Evolutionary conservation across 2,797 vertebrate species (phyloP), one percentile per base, ranked within the genome.

Genomic region (Acropternis orthonyx): DNA sequence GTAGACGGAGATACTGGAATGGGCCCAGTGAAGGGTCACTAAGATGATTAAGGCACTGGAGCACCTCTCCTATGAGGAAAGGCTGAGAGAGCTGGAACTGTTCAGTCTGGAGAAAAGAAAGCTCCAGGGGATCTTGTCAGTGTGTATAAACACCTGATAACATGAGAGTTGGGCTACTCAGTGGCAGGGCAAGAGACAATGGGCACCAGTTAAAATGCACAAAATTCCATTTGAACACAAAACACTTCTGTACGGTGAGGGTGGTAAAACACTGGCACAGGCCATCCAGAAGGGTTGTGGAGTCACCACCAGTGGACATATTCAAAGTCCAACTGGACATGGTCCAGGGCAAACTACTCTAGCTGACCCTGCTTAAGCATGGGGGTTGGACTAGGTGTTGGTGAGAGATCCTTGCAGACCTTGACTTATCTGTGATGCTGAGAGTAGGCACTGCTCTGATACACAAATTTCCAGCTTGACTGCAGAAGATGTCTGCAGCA

Each of bases 1-100:
- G 14, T 17, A 20, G 9, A 14, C 0, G 36, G 67, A 77, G 22
- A 69, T 54, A 58, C 0, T 19, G 43, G 23, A 91, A 27, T 0
- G 0, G 21, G 28, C 20, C 23, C 44, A 67, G n/a, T 23, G 43
- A 66, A 74, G 39, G 36, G 39, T 62, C 62, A 37, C 71, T 6
- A 63, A 71, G 48, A 66, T 41, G 56, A 85, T 54, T 15, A 21
- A 75, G 46, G 41, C 44, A 78, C n/a, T 81, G 59, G n/a, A 82
- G 82, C 39, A 84, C 22, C 55, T 73, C 23, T 49, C 8, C 22
- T 27, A 2, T 15, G 14, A 89, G 66, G 37, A 58, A 77, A 85
- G 66, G 36, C 71, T 67, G 41, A 88, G 68, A 74, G 14, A 69
- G 49, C 68, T 89, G 59, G 7, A 62, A 51, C 41, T 54, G 34